A percentile compares a stretch with the other conserved stretches of the same genome.
These are phyloP conservation scores for Cremastobaeus sp. DNA, from an alignment of 2,888 invertebrate species.

Conservation along the genomic window DNA sequence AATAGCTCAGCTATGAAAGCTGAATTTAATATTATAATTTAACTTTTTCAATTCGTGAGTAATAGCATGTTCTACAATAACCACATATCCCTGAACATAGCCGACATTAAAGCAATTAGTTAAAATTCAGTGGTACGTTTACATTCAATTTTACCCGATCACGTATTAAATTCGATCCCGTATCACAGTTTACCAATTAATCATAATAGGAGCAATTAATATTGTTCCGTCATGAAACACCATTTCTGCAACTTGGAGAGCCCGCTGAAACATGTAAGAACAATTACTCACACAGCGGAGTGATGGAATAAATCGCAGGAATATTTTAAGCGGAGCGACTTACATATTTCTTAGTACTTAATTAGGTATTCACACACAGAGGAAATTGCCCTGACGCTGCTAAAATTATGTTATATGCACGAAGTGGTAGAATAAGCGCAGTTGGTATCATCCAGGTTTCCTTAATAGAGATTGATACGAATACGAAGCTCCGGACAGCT, in stretches of 20 bases:
- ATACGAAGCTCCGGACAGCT: constrained; percentile 27
- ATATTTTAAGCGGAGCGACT: not conserved
- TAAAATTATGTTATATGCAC: constrained; percentile 7
- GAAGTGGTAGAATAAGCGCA: constrained; percentile 17
- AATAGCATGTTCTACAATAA: too few relatives aligned
- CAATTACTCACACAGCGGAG: not conserved
- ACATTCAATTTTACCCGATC: too few relatives aligned
- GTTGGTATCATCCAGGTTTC: constrained; percentile 19
- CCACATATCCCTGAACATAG: too few relatives aligned
- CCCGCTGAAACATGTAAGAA: constrained; percentile 1
- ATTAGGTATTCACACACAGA: constrained; percentile 20
- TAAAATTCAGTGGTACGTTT: too few relatives aligned
- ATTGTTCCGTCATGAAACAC: too few relatives aligned
- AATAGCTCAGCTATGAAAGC: too few relatives aligned
- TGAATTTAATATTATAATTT: too few relatives aligned
- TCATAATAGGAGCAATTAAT: too few relatives aligned
- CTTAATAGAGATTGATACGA: constrained; percentile 40
- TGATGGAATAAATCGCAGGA: not conserved
- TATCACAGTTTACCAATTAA: not conserved
- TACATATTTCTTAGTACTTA: constrained; percentile 1
- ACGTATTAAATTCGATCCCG: not conserved
- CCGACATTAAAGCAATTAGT: not conserved
- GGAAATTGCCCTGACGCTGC: constrained; percentile 1
- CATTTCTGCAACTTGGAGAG: too few relatives aligned
- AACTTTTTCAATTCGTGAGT: too few relatives aligned